Evolutionary conservation across 2,888 invertebrate genomes (phyloP), one percentile per base, ranked within the genome.

Genomic region (Drosophila multiciliata): DNA sequence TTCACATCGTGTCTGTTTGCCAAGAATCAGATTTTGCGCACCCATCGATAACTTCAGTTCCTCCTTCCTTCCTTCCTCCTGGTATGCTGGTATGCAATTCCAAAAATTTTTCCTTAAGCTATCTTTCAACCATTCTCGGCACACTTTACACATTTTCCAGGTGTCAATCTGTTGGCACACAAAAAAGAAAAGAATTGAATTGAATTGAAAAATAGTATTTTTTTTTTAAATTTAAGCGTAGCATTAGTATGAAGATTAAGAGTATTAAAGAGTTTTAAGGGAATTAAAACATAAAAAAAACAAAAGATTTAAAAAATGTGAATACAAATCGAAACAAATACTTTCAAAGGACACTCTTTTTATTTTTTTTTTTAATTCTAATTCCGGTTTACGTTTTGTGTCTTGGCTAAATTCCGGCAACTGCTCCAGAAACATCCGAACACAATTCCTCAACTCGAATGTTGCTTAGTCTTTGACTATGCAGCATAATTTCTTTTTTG

Each of bases 401-500:
- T 48, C 23, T 66, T 83, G 83, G 75, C 71, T 62, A 52, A 35
- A 54, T 75, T 80, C 80, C 83, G 80, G 63, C 36, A 53, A 66
- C 58, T 65, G 53, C 48, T 20, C 7, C 29, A 17, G 15, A 54
- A 55, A 55, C 50, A 20, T 42, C 8, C 26, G 3, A 45, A 23
- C 32, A n/a, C 35, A n/a, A 35, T 17, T 26, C 36, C 23, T 26
- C 15, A 32, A 32, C 26, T 29, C 52, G 17, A 54, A 26, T n/a
- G 36, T 54, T 29, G 38, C 26, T 38, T 38, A 38, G 55, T 71
- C 73, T 70, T 69, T 53, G 62, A 73, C 82, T 60, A 65, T 80
- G 87, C 75, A 69, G 78, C 78, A 84, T 82, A 83, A 86, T 83
- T 74, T 70, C 76, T 59, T 68, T 78, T 68, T 78, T 66, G 70